Conservation (phyloP, 2,797 vertebrate species). For the Myiothlypis chrysogaster region DNA sequence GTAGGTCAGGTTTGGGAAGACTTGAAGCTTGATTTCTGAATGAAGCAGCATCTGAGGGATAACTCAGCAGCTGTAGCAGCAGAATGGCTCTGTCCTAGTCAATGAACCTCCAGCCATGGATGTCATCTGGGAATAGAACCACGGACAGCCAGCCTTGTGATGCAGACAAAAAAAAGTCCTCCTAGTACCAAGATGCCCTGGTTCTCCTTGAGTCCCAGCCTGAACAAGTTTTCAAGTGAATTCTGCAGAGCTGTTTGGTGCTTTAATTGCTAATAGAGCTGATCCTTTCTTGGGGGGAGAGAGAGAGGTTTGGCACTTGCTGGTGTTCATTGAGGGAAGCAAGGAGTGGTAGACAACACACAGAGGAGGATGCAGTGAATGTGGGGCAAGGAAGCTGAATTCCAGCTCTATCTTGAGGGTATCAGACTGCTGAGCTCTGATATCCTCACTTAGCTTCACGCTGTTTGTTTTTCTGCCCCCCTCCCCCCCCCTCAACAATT, state of each 20-base stretch:
- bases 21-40: conserved; percentile 4
- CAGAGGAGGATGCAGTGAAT: background rate
- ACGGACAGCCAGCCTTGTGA: background rate
- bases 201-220: background rate
- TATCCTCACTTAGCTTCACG: conserved; percentile 32
- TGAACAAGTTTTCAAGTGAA: background rate
- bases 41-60: background rate
- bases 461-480: conserved; percentile 42
- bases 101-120: background rate
- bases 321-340: background rate
- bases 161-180: background rate
- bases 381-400: background rate
- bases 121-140: background rate
- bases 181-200: background rate
- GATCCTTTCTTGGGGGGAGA: background rate
- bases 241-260: background rate
- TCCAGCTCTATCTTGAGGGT: background rate
- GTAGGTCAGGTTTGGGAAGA: background rate
- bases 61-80: background rate
- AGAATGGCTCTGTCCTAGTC: background rate
- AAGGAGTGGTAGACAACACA: background rate
- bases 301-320: background rate
- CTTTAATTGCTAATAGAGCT: background rate
- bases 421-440: background rate
- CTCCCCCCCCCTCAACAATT: conserved; percentile 33